phyloP scores from a whole-genome alignment of 1,140 invertebrate genomes.

The Caenorhabditis briggsae region DNA sequence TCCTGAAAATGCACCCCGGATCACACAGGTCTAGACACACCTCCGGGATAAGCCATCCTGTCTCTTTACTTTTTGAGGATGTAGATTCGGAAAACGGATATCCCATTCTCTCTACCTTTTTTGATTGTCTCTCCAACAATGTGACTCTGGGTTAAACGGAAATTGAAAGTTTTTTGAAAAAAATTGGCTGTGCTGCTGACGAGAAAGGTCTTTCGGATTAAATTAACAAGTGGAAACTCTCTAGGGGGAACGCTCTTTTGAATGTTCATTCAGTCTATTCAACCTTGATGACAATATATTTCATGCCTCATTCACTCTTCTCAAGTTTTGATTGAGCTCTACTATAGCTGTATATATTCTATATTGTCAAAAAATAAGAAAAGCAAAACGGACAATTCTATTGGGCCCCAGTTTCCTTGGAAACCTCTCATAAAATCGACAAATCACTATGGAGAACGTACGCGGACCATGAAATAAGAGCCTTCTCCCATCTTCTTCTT shows the following conservation, averaged over 20 bases:
- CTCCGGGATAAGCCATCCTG: background rate
- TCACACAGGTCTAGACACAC: slow-evolving; percentile 24
- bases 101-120: slow-evolving; percentile 7
- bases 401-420: background rate
- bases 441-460: slow-evolving; percentile 40
- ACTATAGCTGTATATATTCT: no score
- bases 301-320: no score
- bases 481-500: background rate
- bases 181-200: background rate
- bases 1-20: background rate
- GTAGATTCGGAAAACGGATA: slow-evolving; percentile 8
- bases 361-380: background rate
- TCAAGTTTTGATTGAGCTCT: no score
- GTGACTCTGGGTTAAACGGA: background rate
- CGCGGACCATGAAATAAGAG: slow-evolving; percentile 26
- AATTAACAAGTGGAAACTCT: slow-evolving; percentile 43
- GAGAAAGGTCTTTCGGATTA: background rate
- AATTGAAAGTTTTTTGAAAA: slow-evolving; percentile 34
- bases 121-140: background rate
- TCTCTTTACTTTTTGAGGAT: background rate
- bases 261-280: background rate
- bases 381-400: background rate
- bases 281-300: no score
- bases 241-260: slow-evolving; percentile 6
- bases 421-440: background rate